Percentiles rank a stretch among this genome's conserved stretches.
Conservation (phyloP, 2,888 invertebrate species). For the Hirtodrosophila alboralis region DNA sequence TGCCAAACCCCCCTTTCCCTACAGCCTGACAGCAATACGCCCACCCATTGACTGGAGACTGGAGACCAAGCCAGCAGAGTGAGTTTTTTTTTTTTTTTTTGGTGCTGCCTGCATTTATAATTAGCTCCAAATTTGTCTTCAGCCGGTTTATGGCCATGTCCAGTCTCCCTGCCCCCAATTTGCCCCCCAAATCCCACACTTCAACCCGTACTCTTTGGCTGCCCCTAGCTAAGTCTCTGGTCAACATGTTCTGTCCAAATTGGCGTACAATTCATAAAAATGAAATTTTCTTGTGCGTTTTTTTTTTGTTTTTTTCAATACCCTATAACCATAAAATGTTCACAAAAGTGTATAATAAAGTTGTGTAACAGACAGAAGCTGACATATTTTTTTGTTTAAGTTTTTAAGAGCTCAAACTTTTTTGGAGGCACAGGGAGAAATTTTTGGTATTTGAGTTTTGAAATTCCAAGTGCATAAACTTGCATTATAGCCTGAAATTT, state of each 20-base stretch:
- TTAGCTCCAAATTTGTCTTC: slow-evolving; percentile 75
- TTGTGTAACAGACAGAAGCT: background rate
- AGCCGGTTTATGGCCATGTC: slow-evolving; percentile 66
- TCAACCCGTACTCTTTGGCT: background rate
- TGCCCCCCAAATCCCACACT: background rate
- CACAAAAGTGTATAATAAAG: background rate
- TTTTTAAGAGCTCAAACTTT: too few species aligned
- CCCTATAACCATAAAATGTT: background rate
- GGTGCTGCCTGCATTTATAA: slow-evolving; percentile 70
- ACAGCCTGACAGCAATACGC: slow-evolving; percentile 30
- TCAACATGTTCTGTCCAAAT: slow-evolving; percentile 57
- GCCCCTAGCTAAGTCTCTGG: slow-evolving; percentile 18
- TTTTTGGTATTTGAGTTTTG: too few species aligned
- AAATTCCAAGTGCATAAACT: too few species aligned
- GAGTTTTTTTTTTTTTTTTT: too few species aligned
- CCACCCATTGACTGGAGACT: slow-evolving; percentile 43
- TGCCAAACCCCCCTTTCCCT: background rate
- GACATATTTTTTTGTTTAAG: too few species aligned
- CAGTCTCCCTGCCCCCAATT: slow-evolving; percentile 36
- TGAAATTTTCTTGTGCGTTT: slow-evolving; percentile 48
- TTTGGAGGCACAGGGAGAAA: too few species aligned
- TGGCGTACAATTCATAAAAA: slow-evolving; percentile 65
- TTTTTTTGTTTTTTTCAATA: slow-evolving; percentile 26
- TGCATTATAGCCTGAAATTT: too few species aligned
- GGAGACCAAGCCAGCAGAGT: slow-evolving; percentile 29